phyloP scores from a whole-genome alignment of 2,113 vertebrate genomes.

The Paracanthobrama guichenoti region DNA sequence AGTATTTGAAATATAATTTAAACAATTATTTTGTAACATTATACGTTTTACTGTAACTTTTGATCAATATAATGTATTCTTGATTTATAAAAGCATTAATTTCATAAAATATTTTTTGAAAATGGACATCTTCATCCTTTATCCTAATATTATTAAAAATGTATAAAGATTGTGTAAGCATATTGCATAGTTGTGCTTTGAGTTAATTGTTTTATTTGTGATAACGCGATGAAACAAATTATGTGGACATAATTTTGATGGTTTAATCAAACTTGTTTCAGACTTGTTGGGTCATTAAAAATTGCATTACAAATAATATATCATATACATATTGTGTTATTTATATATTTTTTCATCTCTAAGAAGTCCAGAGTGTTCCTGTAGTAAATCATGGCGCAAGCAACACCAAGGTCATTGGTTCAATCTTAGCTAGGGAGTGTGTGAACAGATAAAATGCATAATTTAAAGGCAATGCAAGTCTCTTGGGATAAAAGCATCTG shows the following conservation, averaged over 20 bases:
- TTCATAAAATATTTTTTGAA: not conserved
- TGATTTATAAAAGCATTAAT: not conserved
- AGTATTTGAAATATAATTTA: not conserved
- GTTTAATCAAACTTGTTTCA: too few relatives aligned
- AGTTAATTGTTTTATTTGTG: too few relatives aligned
- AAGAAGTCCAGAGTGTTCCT: not conserved
- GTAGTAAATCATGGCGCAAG: not conserved
- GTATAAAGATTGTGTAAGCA: too few relatives aligned
- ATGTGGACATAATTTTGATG: too few relatives aligned
- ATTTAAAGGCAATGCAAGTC: not conserved
- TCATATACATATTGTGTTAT: too few relatives aligned
- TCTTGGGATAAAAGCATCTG: not conserved
- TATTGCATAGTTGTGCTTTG: too few relatives aligned
- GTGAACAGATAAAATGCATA: not conserved
- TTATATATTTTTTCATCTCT: not conserved
- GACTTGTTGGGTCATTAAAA: too few relatives aligned
- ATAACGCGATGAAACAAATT: too few relatives aligned
- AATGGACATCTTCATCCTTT: too few relatives aligned
- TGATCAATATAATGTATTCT: not conserved
- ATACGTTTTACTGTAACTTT: not conserved
- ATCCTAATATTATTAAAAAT: too few relatives aligned
- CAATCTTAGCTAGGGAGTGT: not conserved
- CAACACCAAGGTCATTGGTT: not conserved
- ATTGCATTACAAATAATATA: too few relatives aligned
- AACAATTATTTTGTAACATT: not conserved